Base-by-base conservation (phyloP, 1,140 invertebrate genomes). In the Tenebrio molitor region DNA sequence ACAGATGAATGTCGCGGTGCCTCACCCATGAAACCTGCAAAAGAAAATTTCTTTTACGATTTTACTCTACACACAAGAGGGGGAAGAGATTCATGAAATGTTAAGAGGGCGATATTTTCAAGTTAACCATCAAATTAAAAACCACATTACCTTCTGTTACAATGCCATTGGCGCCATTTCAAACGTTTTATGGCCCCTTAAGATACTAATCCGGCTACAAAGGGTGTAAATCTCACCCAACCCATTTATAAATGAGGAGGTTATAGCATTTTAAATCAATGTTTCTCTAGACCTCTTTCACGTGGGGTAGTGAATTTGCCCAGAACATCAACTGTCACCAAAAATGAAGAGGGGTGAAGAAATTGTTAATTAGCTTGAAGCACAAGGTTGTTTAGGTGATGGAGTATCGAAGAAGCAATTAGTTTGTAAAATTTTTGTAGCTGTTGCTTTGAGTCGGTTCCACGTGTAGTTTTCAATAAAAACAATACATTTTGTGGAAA, bases 1-100 rank as follows among this genome's bases (percentile, higher is more conserved):
- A 84, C 65, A 96, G 83, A 81, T 95, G 93, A 71, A 95, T 94
- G 77, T 95, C 94, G 63, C 92, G 86, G 82, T 95, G 92, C 34
- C 94, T 87, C 1, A 96, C 91, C 94, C 94, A 96, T 8, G 93
- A 95, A n/a, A 95, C 93, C 93, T 95, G 76, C 1, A 83, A 81
- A 42, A 75, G 67, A 75, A 69, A 73, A 19, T 36, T 53, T n/a
- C 8, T 16, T 10, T 53, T 16, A 42, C 1, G n/a, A n/a, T n/a
- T n/a, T 2, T 39, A 42, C 8, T 7, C 3, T 15, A 15, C 23
- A 14, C 19, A 16, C n/a, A 2, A 63, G 15, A 63, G n/a, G 17
- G 10, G 12, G 15, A 33, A 63, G 17, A 53, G 46, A 16, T 53
- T 53, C n/a, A n/a, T n/a, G n/a, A 53, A 53, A 62, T 36, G 53